Conservation (phyloP, 2,113 vertebrate species). For the Grallaria varia region DNA sequence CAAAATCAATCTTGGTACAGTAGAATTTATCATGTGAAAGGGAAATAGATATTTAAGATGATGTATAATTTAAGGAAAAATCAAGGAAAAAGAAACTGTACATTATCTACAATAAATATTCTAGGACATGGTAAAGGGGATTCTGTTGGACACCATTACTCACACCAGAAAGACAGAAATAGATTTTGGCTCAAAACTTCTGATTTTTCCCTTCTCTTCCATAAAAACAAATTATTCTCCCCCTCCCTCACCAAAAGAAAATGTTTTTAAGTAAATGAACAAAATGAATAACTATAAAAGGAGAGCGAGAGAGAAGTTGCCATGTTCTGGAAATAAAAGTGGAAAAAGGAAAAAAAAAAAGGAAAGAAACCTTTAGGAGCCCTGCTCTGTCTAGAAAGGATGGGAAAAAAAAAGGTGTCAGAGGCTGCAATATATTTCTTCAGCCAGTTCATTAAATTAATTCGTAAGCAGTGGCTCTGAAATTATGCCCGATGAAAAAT, state of each 20-base stretch:
- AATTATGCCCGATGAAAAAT: slow-evolving; percentile 99
- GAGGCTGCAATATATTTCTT: slow-evolving; percentile 93
- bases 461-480: slow-evolving; percentile 95
- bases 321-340: slow-evolving; percentile 71
- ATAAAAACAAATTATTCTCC: slow-evolving; percentile 4
- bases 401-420: slow-evolving; percentile 87
- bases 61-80: slow-evolving; percentile 72
- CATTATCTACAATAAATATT: slow-evolving; percentile 76
- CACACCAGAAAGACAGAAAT: slow-evolving; percentile 62
- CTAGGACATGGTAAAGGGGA: slow-evolving; percentile 23
- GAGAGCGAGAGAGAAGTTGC: slow-evolving; percentile 74
- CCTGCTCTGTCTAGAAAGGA: slow-evolving; percentile 75
- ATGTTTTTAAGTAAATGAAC: slow-evolving; percentile 66
- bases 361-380: neutral
- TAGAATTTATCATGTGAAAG: slow-evolving; percentile 75
- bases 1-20: slow-evolving; percentile 69
- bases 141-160: slow-evolving; percentile 64
- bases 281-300: slow-evolving; percentile 72
- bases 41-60: slow-evolving; percentile 68
- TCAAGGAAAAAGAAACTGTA: slow-evolving; percentile 64
- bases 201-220: neutral
- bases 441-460: slow-evolving; percentile 99
- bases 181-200: slow-evolving; percentile 55
- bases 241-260: neutral
- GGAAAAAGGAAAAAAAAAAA: neutral